These are phyloP conservation scores for Acinonyx jubatus DNA, from an alignment of 2,113 vertebrate species.

Conservation along the genomic window DNA sequence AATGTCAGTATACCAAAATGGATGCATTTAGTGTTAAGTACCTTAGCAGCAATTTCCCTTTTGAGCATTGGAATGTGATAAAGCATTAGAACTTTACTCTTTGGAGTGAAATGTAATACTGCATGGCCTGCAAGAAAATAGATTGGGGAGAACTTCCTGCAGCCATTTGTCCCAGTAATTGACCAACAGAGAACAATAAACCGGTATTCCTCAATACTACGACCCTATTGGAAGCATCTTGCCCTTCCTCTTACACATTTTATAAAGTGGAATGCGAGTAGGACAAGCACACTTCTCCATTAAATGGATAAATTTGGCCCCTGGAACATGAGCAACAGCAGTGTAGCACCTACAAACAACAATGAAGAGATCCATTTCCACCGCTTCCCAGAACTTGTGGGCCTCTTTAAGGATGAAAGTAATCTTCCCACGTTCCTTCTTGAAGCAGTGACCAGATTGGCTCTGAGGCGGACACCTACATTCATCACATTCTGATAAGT, in stretches of 20 bases:
- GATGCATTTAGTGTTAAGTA: constrained; percentile 68
- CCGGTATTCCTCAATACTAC: neutral
- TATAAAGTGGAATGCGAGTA: constrained; percentile 49
- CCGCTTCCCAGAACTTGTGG: constrained; percentile 7
- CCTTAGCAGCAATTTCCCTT: constrained; percentile 76
- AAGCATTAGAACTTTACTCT: constrained; percentile 60
- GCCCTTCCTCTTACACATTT: constrained; percentile 57
- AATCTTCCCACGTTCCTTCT: constrained; percentile 11
- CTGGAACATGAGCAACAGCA: constrained; percentile 37
- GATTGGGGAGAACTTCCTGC: constrained; percentile 59
- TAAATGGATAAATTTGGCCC: constrained; percentile 62
- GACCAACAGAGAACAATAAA: constrained; percentile 56
- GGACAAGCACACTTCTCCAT: constrained; percentile 66
- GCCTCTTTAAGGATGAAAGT: constrained; percentile 41
- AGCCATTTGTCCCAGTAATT: constrained; percentile 63
- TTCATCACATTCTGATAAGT: neutral
- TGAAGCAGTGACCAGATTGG: neutral
- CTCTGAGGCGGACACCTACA: neutral
- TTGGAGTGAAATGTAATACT: constrained; percentile 60
- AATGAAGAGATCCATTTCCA: constrained; percentile 31
- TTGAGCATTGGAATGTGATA: constrained; percentile 70
- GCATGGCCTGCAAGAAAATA: constrained; percentile 37
- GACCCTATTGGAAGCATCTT: constrained; percentile 35
- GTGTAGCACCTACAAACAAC: constrained; percentile 24
- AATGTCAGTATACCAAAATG: constrained; percentile 65